Evolutionary conservation across 2,113 vertebrate species (phyloP).

Genomic region (Tenrec ecaudatus): DNA sequence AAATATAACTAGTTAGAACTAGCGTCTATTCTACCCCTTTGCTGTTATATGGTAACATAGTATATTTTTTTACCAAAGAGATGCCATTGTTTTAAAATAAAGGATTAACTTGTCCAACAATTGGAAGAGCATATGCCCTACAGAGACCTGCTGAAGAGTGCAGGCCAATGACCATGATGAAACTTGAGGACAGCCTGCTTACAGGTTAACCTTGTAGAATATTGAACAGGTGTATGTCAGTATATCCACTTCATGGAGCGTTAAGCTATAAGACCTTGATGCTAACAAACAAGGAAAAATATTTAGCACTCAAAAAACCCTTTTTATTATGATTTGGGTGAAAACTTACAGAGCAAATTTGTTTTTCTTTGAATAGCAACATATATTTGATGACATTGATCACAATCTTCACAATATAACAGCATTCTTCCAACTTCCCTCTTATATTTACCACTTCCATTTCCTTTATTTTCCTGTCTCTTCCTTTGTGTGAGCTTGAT

Average conservation of each 20-base stretch:
- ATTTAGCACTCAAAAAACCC: not conserved
- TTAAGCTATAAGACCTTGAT: conserved; percentile 70
- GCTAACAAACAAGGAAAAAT: conserved; percentile 71
- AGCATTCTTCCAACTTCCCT: no score
- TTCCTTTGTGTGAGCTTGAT: no score
- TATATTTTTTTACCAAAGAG: conserved; percentile 24
- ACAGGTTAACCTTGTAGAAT: conserved; percentile 34
- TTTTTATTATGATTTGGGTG: no score
- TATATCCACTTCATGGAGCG: conserved; percentile 30
- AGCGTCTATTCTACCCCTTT: conserved; percentile 36
- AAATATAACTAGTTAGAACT: conserved; percentile 41
- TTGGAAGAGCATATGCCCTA: conserved; percentile 42
- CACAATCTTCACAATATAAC: no score
- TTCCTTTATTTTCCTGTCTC: no score
- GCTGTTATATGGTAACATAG: conserved; percentile 38
- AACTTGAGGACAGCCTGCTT: conserved; percentile 61
- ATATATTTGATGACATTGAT: no score
- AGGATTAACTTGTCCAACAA: conserved; percentile 41
- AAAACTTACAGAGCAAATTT: no score
- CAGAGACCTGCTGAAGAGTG: conserved; percentile 10
- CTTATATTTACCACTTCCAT: no score
- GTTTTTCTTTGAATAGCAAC: no score
- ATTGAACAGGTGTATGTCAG: conserved; percentile 47
- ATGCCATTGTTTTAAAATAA: conserved; percentile 57
- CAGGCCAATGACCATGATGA: conserved; percentile 35